Percentiles rank a stretch among this genome's conserved stretches.
Conservation (phyloP, 1,140 invertebrate genomes). For the Anagrus nilaparvatae region DNA sequence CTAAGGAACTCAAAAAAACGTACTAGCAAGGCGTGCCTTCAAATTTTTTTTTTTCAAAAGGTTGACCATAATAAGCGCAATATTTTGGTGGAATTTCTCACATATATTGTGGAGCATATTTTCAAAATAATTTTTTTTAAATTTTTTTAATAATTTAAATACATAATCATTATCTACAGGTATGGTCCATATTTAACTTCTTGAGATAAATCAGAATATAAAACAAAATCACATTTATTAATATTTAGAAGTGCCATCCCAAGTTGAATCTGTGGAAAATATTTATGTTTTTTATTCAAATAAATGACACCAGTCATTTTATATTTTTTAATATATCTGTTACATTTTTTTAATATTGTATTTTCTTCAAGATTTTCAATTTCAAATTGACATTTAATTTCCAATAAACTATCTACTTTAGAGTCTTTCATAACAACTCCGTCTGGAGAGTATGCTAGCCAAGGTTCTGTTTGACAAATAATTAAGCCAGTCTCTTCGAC, state of each 20-base stretch:
- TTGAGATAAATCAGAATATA: conserved; percentile 11
- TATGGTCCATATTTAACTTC: conserved; percentile 1
- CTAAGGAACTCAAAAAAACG: too few species aligned
- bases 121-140: conserved; percentile 12
- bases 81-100: too few species aligned
- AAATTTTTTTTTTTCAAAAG: too few species aligned
- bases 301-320: too few species aligned
- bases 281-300: conserved; percentile 13
- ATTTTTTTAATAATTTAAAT: conserved; percentile 4
- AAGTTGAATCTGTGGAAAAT: conserved; percentile 16
- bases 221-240: conserved; percentile 12
- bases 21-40: too few species aligned
- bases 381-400: conserved; percentile 13
- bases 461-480: conserved; percentile 12
- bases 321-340: too few species aligned
- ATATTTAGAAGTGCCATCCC: too few species aligned
- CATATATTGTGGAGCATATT: conserved; percentile 16
- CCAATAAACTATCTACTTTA: conserved; percentile 4
- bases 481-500: too few species aligned
- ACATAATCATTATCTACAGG: conserved; percentile 8
- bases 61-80: too few species aligned
- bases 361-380: not conserved
- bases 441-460: conserved; percentile 16
- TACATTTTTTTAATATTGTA: too few species aligned
- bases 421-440: conserved; percentile 14